phyloP scores from a whole-genome alignment of 2,113 vertebrate genomes.

The Lagenorhynchus albirostris region DNA sequence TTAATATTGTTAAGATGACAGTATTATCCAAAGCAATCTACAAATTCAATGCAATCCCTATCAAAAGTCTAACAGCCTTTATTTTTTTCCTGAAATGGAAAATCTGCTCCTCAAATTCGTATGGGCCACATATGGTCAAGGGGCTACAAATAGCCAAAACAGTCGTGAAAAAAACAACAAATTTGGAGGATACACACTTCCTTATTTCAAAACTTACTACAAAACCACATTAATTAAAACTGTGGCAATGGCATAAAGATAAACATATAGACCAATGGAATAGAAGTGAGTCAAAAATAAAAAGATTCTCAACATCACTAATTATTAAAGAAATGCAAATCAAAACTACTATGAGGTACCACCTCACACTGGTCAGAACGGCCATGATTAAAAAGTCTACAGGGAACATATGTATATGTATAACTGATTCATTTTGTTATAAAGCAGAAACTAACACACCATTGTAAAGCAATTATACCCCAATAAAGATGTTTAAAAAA shows the following conservation, averaged over 20 bases:
- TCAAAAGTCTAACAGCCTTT: neutral
- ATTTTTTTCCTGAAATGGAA: neutral
- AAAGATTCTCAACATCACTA: neutral
- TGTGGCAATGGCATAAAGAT: neutral
- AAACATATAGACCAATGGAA: neutral
- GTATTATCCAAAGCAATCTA: neutral
- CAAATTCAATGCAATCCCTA: neutral
- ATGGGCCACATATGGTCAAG: neutral
- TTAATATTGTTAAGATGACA: constrained; percentile 7
- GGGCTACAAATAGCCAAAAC: neutral
- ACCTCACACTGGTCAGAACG: neutral
- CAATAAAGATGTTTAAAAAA: too few relatives aligned
- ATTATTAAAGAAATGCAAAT: neutral
- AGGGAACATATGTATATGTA: too few relatives aligned
- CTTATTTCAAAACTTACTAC: neutral
- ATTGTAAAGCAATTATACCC: too few relatives aligned
- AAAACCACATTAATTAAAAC: neutral
- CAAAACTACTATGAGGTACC: neutral
- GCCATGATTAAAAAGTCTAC: neutral
- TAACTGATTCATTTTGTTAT: too few relatives aligned
- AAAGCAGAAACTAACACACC: too few relatives aligned
- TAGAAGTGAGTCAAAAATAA: neutral
- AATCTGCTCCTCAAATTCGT: neutral
- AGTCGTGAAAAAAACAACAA: neutral
- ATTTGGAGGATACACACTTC: neutral